A percentile compares a stretch with the other conserved stretches of the same genome.
Conservation (phyloP, 2,113 vertebrate species). For the Ochotona princeps region DNA sequence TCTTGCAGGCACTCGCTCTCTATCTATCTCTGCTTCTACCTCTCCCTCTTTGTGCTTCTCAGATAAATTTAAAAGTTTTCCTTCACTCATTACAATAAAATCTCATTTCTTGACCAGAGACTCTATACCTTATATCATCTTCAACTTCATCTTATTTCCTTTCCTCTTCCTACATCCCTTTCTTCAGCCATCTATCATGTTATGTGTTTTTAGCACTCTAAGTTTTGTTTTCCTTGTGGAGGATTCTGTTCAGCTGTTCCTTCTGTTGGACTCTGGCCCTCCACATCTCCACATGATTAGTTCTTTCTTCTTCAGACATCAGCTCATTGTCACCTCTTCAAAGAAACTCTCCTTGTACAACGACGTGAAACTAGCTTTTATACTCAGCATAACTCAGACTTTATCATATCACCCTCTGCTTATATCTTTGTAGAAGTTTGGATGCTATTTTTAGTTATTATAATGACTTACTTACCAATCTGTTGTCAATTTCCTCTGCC, state of each 20-base stretch:
- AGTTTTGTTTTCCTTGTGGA: background rate
- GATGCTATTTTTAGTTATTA: background rate
- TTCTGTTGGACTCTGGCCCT: background rate
- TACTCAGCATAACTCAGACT: background rate
- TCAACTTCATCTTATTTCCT: background rate
- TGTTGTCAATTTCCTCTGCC: background rate
- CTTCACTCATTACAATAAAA: background rate
- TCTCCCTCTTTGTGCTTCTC: too few species aligned
- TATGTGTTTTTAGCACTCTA: background rate
- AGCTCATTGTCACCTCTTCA: background rate
- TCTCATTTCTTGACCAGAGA: background rate
- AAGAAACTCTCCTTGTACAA: background rate
- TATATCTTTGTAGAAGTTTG: background rate
- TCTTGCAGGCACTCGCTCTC: too few species aligned
- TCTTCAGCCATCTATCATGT: background rate
- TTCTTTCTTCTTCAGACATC: background rate
- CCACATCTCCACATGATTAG: background rate
- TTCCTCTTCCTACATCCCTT: background rate
- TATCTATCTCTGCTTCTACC: too few species aligned
- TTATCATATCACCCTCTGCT: background rate
- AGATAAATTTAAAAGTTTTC: background rate
- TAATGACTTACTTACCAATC: constrained; percentile 13
- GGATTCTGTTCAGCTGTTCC: background rate
- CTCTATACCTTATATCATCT: background rate
- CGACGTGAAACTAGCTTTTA: background rate